These are phyloP conservation scores for Thumatha senex DNA, from an alignment of 2,888 invertebrate species.

Conservation along the genomic window DNA sequence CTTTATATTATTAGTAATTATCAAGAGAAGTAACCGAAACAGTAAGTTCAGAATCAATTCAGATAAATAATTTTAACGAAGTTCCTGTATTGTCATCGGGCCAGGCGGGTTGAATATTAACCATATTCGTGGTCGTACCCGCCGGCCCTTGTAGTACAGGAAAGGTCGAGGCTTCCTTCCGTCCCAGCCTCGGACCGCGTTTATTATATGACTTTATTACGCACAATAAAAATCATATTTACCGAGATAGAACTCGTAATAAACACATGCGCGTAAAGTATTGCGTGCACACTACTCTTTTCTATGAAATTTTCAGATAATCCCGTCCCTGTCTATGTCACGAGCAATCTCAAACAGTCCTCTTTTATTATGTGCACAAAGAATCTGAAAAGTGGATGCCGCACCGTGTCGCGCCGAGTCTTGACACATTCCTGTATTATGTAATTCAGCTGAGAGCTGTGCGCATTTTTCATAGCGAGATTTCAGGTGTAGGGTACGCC, in stretches of 20 bases:
- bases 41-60: constrained; percentile 20
- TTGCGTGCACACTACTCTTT: constrained; percentile 40
- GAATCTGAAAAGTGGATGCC: constrained; percentile 59
- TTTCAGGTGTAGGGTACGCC: constrained; percentile 56
- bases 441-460: constrained; percentile 59
- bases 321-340: constrained; percentile 21
- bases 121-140: constrained; percentile 42
- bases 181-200: constrained; percentile 53
- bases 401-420: constrained; percentile 33
- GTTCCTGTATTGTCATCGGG: constrained; percentile 25
- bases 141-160: constrained; percentile 50
- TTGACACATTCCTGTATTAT: constrained; percentile 74
- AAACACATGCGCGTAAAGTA: constrained; percentile 68
- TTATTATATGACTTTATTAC: constrained; percentile 75
- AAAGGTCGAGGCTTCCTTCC: constrained; percentile 70
- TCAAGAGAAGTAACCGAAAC: background rate
- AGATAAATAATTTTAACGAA: constrained; percentile 33
- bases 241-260: constrained; percentile 66
- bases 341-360: constrained; percentile 57
- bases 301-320: constrained; percentile 50
- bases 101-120: constrained; percentile 32
- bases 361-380: constrained; percentile 72
- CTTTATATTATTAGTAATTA: background rate
- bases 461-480: constrained; percentile 76
- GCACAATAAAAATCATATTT: constrained; percentile 76